Evolutionary conservation across 2,113 vertebrate genomes (phyloP).

Genomic region (Penelope pileata): DNA sequence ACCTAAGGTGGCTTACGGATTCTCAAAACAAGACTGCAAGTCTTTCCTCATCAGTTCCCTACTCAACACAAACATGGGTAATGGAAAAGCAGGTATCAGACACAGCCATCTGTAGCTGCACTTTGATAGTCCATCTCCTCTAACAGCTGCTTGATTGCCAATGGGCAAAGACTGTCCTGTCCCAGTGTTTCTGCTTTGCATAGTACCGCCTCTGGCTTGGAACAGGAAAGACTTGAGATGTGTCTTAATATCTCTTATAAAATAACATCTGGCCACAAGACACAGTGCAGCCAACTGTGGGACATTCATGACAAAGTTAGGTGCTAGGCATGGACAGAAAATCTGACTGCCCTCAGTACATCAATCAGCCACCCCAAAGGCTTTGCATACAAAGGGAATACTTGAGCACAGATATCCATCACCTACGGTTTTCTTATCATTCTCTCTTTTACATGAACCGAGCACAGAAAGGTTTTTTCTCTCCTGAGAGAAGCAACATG

Average conservation of each 20-base stretch:
- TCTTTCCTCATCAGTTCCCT: neutral
- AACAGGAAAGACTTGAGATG: neutral
- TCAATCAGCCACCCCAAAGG: neutral
- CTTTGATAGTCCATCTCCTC: neutral
- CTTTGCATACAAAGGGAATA: neutral
- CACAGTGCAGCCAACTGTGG: rapidly evolving
- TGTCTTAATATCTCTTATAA: neutral
- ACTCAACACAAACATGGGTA: neutral
- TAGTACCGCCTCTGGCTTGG: neutral
- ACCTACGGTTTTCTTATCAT: neutral
- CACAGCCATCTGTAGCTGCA: neutral
- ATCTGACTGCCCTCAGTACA: neutral
- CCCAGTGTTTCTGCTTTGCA: neutral
- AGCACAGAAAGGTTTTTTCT: neutral
- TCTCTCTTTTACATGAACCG: neutral
- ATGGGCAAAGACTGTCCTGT: neutral
- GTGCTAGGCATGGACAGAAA: neutral
- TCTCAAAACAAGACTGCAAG: neutral
- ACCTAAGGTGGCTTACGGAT: neutral
- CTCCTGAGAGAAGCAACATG: neutral
- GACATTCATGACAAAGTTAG: rapidly evolving
- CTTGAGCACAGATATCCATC: neutral
- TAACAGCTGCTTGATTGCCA: neutral
- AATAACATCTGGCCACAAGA: neutral
- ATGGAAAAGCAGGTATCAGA: neutral